Base-by-base conservation (phyloP, 2,888 invertebrate genomes). In the Ochlodes sylvanus region DNA sequence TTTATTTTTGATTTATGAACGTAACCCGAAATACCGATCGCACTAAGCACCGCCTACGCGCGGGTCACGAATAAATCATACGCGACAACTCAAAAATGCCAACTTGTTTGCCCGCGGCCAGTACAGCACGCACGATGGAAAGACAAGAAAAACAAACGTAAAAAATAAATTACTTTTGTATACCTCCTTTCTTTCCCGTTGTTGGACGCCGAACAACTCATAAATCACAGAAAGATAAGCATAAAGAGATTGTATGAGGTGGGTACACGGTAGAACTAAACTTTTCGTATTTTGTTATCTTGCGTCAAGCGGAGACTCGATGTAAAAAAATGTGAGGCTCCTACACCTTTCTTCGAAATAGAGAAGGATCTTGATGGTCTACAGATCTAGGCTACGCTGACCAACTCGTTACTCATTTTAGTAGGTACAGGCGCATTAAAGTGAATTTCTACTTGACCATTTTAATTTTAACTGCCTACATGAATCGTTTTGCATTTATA, bases 201-300 rank as follows among this genome's bases (percentile, higher is more conserved):
- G 91, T 87, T 89, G 92, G 90, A 89, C 90, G 88, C 89, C 89
- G 92, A 91, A 91, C 89, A 85, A 87, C 82, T 85, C 89, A 89
- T 93, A 93, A 93, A 93, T 93, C 92, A 92, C 90, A 89, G 85
- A 90, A 89, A 93, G 93, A 93, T 93, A 93, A 93, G 92, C 93
- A 92, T 92, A 92, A 91, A 92, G 90, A 92, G 92, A 91, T 91
- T 91, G 92, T 92, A 91, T 91, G 90, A 92, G 88, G 87, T 87
- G 83, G 88, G 87, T 90, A 91, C 89, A 88, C 90, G 87, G 92
- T 91, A 90, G 90, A 92, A 88, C 86, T 90, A 84, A 89, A 91
- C 87, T 92, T 90, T 92, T 90, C 90, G 91, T 92, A 91, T 90
- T 90, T 86, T 80, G 89, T 92, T 91, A 91, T 92, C 91, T 90